phyloP scores from a whole-genome alignment of 2,888 invertebrate species.

The Limnephilus marmoratus region DNA sequence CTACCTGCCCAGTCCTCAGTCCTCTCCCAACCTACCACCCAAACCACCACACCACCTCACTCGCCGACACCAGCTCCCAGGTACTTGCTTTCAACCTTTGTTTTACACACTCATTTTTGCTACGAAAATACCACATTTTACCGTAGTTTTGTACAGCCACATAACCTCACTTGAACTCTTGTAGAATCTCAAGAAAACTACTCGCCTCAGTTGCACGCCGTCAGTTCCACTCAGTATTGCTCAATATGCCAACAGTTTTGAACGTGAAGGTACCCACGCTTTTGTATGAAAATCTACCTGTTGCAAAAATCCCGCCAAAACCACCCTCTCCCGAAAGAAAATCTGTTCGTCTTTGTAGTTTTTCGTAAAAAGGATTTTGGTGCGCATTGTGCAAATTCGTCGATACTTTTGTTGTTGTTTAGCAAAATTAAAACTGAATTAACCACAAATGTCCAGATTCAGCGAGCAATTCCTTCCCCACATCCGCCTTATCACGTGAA shows the following conservation, averaged over 20 bases:
- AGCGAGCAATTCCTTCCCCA: background rate
- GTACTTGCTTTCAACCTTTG: slow-evolving; percentile 12
- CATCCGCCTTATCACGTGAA: slow-evolving; percentile 19
- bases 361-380: background rate
- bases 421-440: background rate
- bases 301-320: slow-evolving; percentile 11
- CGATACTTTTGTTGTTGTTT: background rate
- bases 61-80: slow-evolving; percentile 6
- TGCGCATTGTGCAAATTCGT: background rate
- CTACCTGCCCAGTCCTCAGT: background rate
- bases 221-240: background rate
- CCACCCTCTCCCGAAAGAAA: background rate
- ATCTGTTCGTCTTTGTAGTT: background rate
- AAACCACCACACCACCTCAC: slow-evolving; percentile 31
- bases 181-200: background rate
- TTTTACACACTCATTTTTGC: slow-evolving; percentile 25
- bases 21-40: slow-evolving; percentile 4
- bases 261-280: background rate
- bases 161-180: slow-evolving; percentile 1
- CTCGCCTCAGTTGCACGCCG: background rate
- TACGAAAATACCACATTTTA: background rate
- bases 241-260: background rate
- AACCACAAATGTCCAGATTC: background rate
- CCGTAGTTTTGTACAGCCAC: background rate
- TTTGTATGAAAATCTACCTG: background rate